These are phyloP conservation scores for Drosophila buzzatii DNA, from an alignment of 2,888 invertebrate species.

Conservation along the genomic window DNA sequence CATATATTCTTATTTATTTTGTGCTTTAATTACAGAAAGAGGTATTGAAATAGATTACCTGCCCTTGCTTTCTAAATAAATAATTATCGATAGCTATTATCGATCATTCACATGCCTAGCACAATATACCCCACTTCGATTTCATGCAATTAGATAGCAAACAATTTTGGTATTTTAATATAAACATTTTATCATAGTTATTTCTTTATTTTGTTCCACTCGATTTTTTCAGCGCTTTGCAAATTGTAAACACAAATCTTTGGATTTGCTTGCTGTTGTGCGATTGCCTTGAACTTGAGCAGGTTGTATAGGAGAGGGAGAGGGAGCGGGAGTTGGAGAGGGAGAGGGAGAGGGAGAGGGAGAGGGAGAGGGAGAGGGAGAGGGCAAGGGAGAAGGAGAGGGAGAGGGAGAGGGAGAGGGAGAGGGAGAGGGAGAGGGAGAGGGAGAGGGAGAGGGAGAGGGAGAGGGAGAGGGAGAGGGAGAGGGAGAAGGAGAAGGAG, in stretches of 20 bases:
- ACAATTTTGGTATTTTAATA: constrained; percentile 26
- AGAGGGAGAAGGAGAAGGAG: too few species aligned
- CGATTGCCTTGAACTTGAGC: constrained; percentile 48
- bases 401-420: too few species aligned
- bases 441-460: too few species aligned
- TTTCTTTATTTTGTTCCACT: constrained; percentile 2
- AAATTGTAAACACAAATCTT: constrained; percentile 55
- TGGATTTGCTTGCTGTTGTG: constrained; percentile 26
- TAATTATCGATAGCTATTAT: background rate
- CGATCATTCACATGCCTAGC: background rate
- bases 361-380: too few species aligned
- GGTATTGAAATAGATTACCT: too few species aligned
- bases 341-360: background rate
- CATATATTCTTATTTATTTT: too few species aligned
- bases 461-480: too few species aligned
- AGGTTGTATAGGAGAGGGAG: background rate
- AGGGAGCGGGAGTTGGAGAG: too few species aligned
- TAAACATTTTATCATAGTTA: constrained; percentile 27
- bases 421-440: too few species aligned
- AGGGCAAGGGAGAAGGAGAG: too few species aligned
- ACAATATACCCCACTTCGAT: background rate
- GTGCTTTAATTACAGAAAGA: too few species aligned
- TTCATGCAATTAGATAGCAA: background rate
- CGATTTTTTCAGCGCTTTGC: constrained; percentile 29
- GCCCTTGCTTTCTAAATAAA: background rate